A percentile compares a stretch with the other conserved stretches of the same genome.
Evolutionary conservation across 2,113 vertebrate species (phyloP).

Genomic region (Notothenia coriiceps): DNA sequence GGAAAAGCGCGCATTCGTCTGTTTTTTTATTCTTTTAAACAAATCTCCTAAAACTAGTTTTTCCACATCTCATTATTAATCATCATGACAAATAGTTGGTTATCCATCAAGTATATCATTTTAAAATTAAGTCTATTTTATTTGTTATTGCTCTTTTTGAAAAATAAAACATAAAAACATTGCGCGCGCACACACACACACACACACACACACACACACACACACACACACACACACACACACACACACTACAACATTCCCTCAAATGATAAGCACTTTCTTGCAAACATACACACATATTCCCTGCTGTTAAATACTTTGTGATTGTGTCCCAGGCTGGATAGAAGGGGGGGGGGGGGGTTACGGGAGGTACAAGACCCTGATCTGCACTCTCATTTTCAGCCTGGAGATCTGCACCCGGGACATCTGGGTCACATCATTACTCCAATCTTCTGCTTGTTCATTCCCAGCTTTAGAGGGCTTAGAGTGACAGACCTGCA

Average conservation of each 20-base stretch:
- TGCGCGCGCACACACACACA: constrained; percentile 41
- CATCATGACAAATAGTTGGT: too few relatives aligned
- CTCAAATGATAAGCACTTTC: constrained; percentile 29
- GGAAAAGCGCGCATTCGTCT: background rate
- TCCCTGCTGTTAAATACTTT: constrained; percentile 47
- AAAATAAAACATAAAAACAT: too few relatives aligned
- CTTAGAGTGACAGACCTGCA: constrained; percentile 59
- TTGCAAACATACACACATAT: constrained; percentile 19
- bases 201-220: constrained; percentile 23
- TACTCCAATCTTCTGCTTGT: constrained; percentile 81
- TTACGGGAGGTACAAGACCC: constrained; percentile 23
- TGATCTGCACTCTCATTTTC: constrained; percentile 82
- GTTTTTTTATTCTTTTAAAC: too few relatives aligned
- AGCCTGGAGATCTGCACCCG: constrained; percentile 69
- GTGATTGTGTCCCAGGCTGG: constrained; percentile 61
- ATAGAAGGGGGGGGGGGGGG: background rate
- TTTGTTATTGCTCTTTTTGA: too few relatives aligned
- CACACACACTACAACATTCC: constrained; percentile 30
- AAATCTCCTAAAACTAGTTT: too few relatives aligned
- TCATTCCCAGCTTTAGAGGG: constrained; percentile 80
- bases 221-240: background rate
- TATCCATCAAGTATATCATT: too few relatives aligned
- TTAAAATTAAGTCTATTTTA: too few relatives aligned
- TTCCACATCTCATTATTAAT: too few relatives aligned
- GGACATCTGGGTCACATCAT: constrained; percentile 82